Conservation (phyloP, 2,888 invertebrate genomes). For the Merodon equestris region DNA sequence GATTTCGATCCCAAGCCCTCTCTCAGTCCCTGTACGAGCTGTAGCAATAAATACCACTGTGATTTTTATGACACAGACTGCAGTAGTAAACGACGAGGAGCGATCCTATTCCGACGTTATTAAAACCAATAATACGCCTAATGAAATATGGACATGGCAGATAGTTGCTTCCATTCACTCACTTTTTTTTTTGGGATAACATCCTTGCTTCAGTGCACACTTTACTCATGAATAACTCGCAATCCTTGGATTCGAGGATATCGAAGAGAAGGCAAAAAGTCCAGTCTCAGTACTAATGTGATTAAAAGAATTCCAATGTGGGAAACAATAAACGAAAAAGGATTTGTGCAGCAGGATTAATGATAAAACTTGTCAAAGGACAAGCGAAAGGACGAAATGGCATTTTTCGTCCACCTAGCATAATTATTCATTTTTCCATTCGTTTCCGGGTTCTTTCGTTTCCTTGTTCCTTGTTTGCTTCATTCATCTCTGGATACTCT, state of each 20-base stretch:
- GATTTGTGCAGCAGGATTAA: constrained; percentile 61
- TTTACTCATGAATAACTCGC: constrained; percentile 62
- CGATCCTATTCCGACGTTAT: constrained; percentile 28
- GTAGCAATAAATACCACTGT: constrained; percentile 60
- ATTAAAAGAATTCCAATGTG: constrained; percentile 62
- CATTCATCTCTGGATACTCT: too few species aligned
- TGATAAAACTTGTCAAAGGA: constrained; percentile 63
- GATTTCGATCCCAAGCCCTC: constrained; percentile 16
- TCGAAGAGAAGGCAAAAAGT: constrained; percentile 17
- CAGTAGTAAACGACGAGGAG: constrained; percentile 47
- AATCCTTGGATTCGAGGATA: constrained; percentile 12
- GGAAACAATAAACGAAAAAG: constrained; percentile 59
- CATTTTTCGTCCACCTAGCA: constrained; percentile 60
- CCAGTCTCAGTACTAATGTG: constrained; percentile 56
- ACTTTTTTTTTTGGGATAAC: constrained; percentile 33
- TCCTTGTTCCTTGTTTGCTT: too few species aligned
- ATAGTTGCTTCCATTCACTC: constrained; percentile 48
- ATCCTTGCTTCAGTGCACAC: constrained; percentile 55
- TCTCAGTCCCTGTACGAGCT: constrained; percentile 27
- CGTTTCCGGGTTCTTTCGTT: constrained; percentile 9
- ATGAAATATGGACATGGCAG: constrained; percentile 42
- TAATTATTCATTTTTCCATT: constrained; percentile 58
- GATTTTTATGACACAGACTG: constrained; percentile 59
- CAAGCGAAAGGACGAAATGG: constrained; percentile 10
- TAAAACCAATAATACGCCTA: constrained; percentile 52